Conservation (phyloP, 2,113 vertebrate species). For the Dendrocopos noguchii region DNA sequence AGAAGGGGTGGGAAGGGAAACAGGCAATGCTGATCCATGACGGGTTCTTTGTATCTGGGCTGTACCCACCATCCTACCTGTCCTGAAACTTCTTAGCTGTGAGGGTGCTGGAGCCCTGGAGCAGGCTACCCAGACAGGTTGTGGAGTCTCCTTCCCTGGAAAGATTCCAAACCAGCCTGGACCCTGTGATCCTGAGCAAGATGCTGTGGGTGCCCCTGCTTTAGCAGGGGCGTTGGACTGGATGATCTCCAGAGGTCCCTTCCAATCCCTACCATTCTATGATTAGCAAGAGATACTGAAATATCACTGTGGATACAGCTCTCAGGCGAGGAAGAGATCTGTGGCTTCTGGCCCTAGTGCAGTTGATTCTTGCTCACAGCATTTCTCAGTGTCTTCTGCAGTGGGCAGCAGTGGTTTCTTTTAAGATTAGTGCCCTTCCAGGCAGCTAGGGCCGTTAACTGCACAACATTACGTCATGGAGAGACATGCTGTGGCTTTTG, state of each 20-base stretch:
- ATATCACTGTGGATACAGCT: neutral
- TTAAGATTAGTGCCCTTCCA: neutral
- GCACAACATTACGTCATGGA: neutral
- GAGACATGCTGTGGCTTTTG: neutral
- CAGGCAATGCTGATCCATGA: neutral
- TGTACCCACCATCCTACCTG: neutral
- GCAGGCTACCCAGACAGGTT: no score
- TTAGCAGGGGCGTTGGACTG: no score
- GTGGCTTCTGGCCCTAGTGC: neutral
- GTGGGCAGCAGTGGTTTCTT: neutral
- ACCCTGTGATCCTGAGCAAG: no score
- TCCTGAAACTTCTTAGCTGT: neutral
- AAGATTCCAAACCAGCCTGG: no score
- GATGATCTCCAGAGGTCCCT: no score
- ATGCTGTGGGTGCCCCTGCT: no score
- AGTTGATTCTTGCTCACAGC: neutral
- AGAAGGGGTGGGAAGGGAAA: no score
- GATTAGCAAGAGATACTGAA: neutral
- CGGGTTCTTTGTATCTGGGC: rapidly evolving
- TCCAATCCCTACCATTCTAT: no score
- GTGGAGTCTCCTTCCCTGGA: no score
- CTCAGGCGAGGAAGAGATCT: neutral
- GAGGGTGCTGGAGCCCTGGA: no score
- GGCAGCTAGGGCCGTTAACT: neutral
- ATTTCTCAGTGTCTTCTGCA: neutral